phyloP scores from a whole-genome alignment of 92 coral and sea anemone genomes.

The Palythoa grandiflora region DNA sequence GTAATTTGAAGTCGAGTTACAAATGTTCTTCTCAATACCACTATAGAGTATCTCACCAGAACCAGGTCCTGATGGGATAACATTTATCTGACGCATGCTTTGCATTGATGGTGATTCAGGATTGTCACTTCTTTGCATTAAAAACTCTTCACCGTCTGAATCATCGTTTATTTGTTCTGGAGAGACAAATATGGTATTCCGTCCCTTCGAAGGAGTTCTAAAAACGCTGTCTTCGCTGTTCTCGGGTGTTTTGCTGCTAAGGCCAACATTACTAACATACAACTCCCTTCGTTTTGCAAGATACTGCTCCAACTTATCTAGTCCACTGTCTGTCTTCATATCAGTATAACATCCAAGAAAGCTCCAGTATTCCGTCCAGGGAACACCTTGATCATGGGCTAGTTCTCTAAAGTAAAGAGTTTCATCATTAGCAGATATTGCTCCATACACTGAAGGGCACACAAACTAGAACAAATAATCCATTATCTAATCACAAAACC shows the following conservation, averaged over 20 bases:
- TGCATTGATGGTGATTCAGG: conserved; percentile 39
- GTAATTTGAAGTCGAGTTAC: background rate
- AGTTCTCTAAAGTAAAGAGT: conserved; percentile 62
- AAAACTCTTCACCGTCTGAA: background rate
- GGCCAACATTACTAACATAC: background rate
- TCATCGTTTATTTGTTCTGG: background rate
- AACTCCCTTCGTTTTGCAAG: conserved; percentile 56
- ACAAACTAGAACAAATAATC: background rate
- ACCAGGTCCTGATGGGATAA: background rate
- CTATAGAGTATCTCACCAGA: background rate
- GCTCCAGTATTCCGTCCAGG: conserved; percentile 94
- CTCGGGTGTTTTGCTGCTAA: background rate
- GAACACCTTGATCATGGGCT: conserved; percentile 77
- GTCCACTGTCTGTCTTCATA: conserved; percentile 77
- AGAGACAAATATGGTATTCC: conserved; percentile 41
- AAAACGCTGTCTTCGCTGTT: background rate
- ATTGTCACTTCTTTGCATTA: background rate
- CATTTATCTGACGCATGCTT: background rate
- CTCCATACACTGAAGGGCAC: background rate
- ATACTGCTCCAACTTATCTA: conserved; percentile 81
- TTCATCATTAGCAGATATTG: background rate
- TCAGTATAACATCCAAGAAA: conserved; percentile 89
- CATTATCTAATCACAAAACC: background rate
- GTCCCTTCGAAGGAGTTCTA: conserved; percentile 58
- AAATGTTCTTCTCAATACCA: background rate